These are phyloP conservation scores for Clivina fossor DNA, from an alignment of 2,888 invertebrate genomes.

Conservation along the genomic window DNA sequence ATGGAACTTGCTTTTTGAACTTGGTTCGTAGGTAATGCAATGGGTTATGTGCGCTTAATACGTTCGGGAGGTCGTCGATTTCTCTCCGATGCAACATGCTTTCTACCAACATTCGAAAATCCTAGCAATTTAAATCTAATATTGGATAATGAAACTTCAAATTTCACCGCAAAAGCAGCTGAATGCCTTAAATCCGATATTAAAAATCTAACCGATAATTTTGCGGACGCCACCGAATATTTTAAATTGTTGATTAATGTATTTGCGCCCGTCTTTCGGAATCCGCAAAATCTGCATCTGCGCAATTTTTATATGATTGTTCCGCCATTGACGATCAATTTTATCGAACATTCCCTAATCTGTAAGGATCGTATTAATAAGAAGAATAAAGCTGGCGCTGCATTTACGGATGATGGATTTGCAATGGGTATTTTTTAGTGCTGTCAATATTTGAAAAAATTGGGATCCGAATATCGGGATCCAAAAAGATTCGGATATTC, in stretches of 20 bases:
- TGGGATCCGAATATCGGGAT: too few species aligned
- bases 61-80: slow-evolving; percentile 92
- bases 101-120: slow-evolving; percentile 77
- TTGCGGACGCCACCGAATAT: slow-evolving; percentile 86
- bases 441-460: too few species aligned
- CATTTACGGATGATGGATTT: slow-evolving; percentile 98
- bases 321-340: slow-evolving; percentile 92
- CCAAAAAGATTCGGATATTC: too few species aligned
- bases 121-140: slow-evolving; percentile 61
- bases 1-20: too few species aligned
- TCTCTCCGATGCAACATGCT: slow-evolving; percentile 86
- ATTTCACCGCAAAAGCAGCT: slow-evolving; percentile 65
- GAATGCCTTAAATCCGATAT: slow-evolving; percentile 77
- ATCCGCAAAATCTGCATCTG: slow-evolving; percentile 83
- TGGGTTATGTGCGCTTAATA: slow-evolving; percentile 94
- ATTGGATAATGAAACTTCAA: slow-evolving; percentile 63
- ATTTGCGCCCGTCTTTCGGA: slow-evolving; percentile 85
- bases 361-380: slow-evolving; percentile 92
- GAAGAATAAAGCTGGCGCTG: slow-evolving; percentile 82
- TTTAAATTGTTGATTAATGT: slow-evolving; percentile 88
- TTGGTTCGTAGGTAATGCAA: slow-evolving; percentile 82
- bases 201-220: slow-evolving; percentile 76
- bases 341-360: slow-evolving; percentile 88
- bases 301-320: slow-evolving; percentile 91
- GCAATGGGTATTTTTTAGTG: slow-evolving; percentile 87